Evolutionary conservation across 2,888 invertebrate genomes (phyloP).

Genomic region (Nymphalis polychloros): DNA sequence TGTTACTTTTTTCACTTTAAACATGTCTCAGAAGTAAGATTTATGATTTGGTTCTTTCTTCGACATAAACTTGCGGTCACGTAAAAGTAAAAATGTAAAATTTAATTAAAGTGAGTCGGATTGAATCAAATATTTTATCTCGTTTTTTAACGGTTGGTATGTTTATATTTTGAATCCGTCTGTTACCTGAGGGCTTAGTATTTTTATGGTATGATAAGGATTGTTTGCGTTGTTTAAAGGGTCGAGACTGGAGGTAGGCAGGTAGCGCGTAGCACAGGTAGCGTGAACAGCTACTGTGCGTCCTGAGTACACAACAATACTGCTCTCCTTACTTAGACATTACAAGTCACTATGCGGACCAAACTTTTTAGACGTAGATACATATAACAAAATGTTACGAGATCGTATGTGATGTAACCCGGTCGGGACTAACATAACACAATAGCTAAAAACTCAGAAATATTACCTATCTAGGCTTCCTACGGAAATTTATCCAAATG

Average conservation of each 20-base stretch:
- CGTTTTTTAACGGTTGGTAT: constrained; percentile 52
- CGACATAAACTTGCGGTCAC: constrained; percentile 69
- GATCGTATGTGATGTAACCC: no score
- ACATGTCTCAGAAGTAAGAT: constrained; percentile 69
- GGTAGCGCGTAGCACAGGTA: constrained; percentile 78
- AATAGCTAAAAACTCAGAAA: no score
- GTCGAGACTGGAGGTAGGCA: constrained; percentile 51
- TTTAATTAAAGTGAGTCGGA: constrained; percentile 46
- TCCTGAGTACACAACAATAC: constrained; percentile 75
- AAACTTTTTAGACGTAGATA: constrained; percentile 23
- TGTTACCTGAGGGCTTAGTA: constrained; percentile 61
- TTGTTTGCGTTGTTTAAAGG: constrained; percentile 53
- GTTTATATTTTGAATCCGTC: constrained; percentile 62
- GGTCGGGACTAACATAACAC: no score
- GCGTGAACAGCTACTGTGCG: constrained; percentile 73
- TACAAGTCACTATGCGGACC: constrained; percentile 5
- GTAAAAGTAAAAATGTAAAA: constrained; percentile 58
- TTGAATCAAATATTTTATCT: constrained; percentile 37
- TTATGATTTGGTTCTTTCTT: constrained; percentile 67
- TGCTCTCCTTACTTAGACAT: constrained; percentile 44
- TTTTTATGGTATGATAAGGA: constrained; percentile 73
- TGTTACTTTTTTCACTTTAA: constrained; percentile 81
- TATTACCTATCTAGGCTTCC: no score
- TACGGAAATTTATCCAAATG: no score
- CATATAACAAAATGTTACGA: neutral